Base-by-base conservation (phyloP, 2,797 vertebrate genomes). In the Silurus aristotelis region DNA sequence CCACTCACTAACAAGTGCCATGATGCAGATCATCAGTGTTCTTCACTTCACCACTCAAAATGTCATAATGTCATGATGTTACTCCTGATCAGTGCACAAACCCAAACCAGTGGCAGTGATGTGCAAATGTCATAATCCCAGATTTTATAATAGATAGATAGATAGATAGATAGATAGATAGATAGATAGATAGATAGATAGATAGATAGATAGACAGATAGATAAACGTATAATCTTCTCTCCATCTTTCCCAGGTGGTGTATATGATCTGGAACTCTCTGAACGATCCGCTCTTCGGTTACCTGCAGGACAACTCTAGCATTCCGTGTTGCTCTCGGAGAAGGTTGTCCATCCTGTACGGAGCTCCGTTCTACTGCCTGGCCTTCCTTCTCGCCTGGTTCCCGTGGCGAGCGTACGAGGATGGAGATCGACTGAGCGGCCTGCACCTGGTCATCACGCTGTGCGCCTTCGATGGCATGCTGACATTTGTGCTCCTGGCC, bases 311-410 rank as follows among this genome's bases (percentile, higher is more conserved):
- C 89, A 97, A 94, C 88, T 95, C 94, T 19, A 90, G 85, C 38
- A 84, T 94, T 0, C 61, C 87, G 0, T 97, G 95, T 89, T 98
- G 96, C 80, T 94, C 95, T 0, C 91, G 87, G n/a, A 92, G 92
- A 0, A 94, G 93, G 14, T 90, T 96, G 83, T 97, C 96, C 1
- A 96, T 97, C 71, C 83, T 97, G 0, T 97, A 95, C 0, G 96
- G 97, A 0, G 95, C 96, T 7, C 96, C 96, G 0, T 85, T 97
- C 9, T 97, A 96, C n/a, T 94, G 94, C 0, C 75, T 97, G 85
- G 94, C 96, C 17, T 99, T 98, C 85, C 94, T 99, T 87, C 90
- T 98, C 22, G 96, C 96, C 2, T 98, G 98, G 97, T 98, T 98
- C 89, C 98, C 98, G 0, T 98, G 97, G 98, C 93, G 93, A 76